Conservation (phyloP, 2,113 vertebrate genomes). For the Crotalus viridis region DNA sequence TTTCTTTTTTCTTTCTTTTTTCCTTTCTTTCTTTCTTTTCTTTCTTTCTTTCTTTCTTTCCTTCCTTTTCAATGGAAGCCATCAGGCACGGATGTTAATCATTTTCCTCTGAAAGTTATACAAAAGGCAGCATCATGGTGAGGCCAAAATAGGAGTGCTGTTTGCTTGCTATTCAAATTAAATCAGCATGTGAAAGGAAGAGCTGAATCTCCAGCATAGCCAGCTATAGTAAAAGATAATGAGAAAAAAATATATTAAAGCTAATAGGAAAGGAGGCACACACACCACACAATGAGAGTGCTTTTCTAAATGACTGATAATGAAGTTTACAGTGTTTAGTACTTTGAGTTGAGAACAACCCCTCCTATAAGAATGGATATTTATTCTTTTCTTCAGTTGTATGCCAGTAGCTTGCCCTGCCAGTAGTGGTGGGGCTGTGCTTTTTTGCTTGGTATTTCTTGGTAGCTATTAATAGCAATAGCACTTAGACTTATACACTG, state of each 20-base stretch:
- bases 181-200: slow-evolving; percentile 48
- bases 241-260: neutral
- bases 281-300: neutral
- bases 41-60: neutral
- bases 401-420: neutral
- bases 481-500: too few relatives aligned
- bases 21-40: neutral
- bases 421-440: neutral
- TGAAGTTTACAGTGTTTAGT: neutral
- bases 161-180: slow-evolving; percentile 57
- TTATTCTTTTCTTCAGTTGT: neutral
- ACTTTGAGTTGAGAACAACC: neutral
- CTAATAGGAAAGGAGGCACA: slow-evolving; percentile 37
- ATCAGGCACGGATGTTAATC: slow-evolving; percentile 73
- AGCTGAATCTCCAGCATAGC: slow-evolving; percentile 33
- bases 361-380: neutral
- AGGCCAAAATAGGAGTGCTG: slow-evolving; percentile 52
- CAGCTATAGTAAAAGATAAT: slow-evolving; percentile 42
- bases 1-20: too few relatives aligned
- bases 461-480: neutral
- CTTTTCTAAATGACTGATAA: neutral
- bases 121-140: slow-evolving; percentile 59
- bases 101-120: slow-evolving; percentile 64
- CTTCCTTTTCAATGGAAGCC: slow-evolving; percentile 65
- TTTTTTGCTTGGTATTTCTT: neutral